Conservation (phyloP, 2,888 invertebrate genomes). For the Nemoura dubitans region DNA sequence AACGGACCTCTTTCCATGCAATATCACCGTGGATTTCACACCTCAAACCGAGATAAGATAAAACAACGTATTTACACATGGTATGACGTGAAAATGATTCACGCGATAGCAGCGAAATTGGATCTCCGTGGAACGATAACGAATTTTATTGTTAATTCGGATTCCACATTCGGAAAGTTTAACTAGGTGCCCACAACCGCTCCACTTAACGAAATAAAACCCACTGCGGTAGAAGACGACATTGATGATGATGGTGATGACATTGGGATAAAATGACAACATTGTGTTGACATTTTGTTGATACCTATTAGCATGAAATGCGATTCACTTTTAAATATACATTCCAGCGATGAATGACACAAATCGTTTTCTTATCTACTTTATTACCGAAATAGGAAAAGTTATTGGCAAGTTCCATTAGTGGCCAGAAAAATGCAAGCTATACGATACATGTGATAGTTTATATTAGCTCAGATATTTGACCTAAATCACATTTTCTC, state of each 20-base stretch:
- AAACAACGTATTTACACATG: neutral
- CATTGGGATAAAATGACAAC: neutral
- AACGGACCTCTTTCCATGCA: neutral
- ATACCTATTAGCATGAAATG: neutral
- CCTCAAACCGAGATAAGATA: neutral
- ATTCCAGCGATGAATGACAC: neutral
- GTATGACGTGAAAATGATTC: neutral
- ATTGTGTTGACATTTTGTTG: neutral
- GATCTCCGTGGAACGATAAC: neutral
- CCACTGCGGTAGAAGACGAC: neutral
- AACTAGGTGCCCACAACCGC: slow-evolving; percentile 39
- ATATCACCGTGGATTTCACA: neutral
- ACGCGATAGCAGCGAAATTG: neutral
- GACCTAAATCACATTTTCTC: neutral
- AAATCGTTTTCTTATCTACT: slow-evolving; percentile 1
- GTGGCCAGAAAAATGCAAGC: neutral
- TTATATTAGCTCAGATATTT: no score
- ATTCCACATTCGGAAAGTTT: neutral
- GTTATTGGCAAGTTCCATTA: neutral
- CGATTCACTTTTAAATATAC: neutral
- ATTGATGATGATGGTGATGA: neutral
- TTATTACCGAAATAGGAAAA: neutral
- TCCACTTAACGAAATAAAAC: neutral
- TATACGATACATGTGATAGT: neutral
- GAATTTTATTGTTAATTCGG: neutral